Base-by-base conservation (phyloP, 2,113 vertebrate species). In the Triplophysa siluroides region DNA sequence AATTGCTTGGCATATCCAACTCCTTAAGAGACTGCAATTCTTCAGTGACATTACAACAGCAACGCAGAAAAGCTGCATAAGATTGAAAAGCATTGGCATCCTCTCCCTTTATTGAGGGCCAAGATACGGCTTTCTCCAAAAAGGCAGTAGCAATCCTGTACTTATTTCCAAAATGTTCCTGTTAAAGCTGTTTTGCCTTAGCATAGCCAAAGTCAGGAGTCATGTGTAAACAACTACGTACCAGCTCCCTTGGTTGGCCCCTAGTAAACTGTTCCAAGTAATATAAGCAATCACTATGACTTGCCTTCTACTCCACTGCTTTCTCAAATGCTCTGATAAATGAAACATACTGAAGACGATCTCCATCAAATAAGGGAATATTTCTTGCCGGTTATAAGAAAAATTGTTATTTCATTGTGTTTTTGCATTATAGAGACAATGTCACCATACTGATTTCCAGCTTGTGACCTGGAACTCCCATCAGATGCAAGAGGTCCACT, bases 81-180 rank as follows among this genome's bases (percentile, higher is more conserved):
- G 45, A 50, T 3, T 82, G 16, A 13, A 64, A 58, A 24, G 62
- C 60, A 67, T 73, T 78, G 23, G 16, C 29, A 50, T 78, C 76
- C 50, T 82, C 81, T 2, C 50, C 19, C 7, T 81, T 76, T 24
- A 81, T 60, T 23, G 13, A n/a, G 18, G 19, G n/a, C 81, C 81
- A 78, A 38, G 16, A n/a, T 11, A 78, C 18, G 23, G 45, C 58
- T 23, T 63, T 50, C 12, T 82, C 66, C 45, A 29, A 29, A 29
- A 3, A 73, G 9, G 66, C 74, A 33, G n/a, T 66, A 41, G 61
- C 50, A 6, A 76, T 45, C n/a, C 26, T 77, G 9, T 77, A 29
- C 18, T 78, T 54, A 70, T 71, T 78, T 1, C 65, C 74, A 62
- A n/a, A 81, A 45, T 33, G 50, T 69, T 71, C 10, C 4, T n/a